These are phyloP conservation scores for Trichacis sp. DNA, from an alignment of 2,888 invertebrate species.

Conservation along the genomic window DNA sequence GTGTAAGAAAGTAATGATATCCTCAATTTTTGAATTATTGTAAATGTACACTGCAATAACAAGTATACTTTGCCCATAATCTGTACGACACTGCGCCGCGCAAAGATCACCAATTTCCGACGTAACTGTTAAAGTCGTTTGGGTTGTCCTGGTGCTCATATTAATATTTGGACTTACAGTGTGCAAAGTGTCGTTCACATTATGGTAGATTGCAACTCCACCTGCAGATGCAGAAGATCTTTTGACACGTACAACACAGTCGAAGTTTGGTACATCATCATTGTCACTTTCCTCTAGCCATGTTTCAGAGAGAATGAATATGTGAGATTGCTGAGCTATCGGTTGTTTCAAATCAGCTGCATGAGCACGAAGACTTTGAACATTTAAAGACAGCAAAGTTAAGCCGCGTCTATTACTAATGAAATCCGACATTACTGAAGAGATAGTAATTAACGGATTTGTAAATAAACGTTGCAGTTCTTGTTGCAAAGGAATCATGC, in stretches of 20 bases:
- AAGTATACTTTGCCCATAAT: neutral
- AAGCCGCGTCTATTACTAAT: neutral
- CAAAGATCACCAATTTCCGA: neutral
- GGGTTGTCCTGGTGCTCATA: neutral
- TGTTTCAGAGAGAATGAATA: conserved; percentile 18
- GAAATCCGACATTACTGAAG: neutral
- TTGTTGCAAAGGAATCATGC: conserved; percentile 1
- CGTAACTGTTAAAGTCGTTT: neutral
- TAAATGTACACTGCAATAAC: neutral
- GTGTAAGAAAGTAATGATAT: neutral
- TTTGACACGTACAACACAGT: conserved; percentile 13
- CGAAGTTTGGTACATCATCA: conserved; percentile 9
- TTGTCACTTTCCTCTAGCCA: conserved; percentile 5
- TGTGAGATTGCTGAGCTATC: conserved; percentile 1
- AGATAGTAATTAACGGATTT: conserved; percentile 2
- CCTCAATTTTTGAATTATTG: neutral
- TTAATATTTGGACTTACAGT: neutral
- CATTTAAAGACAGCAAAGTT: conserved; percentile 5
- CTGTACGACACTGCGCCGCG: neutral
- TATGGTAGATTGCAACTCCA: conserved; percentile 16
- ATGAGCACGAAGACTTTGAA: conserved; percentile 16
- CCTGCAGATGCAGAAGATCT: neutral
- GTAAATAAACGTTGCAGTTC: conserved; percentile 13
- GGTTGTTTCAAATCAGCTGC: conserved; percentile 2
- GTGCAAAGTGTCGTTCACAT: neutral